Evolutionary conservation across 2,113 vertebrate genomes (phyloP), one percentile per base, ranked within the genome.

Genomic region (Saguinus midas): DNA sequence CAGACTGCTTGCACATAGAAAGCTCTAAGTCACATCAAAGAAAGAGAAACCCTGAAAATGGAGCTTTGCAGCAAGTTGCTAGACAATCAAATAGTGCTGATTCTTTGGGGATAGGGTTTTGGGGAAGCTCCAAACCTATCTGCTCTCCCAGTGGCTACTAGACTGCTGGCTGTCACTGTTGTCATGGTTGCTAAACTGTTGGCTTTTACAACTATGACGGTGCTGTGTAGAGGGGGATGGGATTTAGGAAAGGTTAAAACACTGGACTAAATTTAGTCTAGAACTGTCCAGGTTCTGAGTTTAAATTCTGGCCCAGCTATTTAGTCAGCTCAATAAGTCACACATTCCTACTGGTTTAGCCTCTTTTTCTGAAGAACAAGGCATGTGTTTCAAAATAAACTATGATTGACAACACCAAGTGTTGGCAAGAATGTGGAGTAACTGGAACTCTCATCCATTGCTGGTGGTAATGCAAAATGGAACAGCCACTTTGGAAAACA

Each of bases 231-330:
- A 70, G 43, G 21, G 9, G 14, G 32, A 35, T 48, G n/a, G 12
- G 12, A 43, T 29, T 35, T 78, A 64, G 48, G 50, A 57, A 61
- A 50, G 57, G 87, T 79, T 48, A 91, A 93, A 72, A 93, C 79
- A 58, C 20, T 18, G 37, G 29, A 32, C 72, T 88, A 70, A 93
- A 83, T 55, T 50, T 58, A 16, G 20, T 58, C 48, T 76, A 66
- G 58, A 40, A 93, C 29, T 80, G 64, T 87, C n/a, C 80, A 89
- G 32, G 23, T 81, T 97, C 78, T 91, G 92, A 93, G 64, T 92
- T 97, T 90, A 91, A 95, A n/a, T 43, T 93, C 72, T 86, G 76
- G 13, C 50, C 37, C 35, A 66, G 76, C 58, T 64, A 64, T 84
- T 84, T 78, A 58, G 55, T 88, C 72, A 87, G 25, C 64, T 58